Percentiles rank a stretch among this genome's conserved stretches.
Conservation (phyloP, 2,888 invertebrate species). For the Temnothorax rugatulus region DNA sequence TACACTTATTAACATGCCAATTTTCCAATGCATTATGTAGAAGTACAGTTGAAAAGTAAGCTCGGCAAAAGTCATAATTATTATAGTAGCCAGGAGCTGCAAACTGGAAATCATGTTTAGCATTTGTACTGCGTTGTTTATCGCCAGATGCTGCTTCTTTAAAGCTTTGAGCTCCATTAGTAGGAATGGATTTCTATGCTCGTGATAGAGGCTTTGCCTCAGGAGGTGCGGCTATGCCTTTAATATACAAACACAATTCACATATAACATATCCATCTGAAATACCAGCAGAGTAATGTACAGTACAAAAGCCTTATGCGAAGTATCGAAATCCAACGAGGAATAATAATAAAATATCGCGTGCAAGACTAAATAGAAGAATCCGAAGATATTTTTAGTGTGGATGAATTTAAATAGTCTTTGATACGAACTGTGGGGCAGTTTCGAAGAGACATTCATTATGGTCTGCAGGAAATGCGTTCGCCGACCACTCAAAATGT, state of each 20-base stretch:
- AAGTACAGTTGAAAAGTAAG: not conserved
- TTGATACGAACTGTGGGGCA: not conserved
- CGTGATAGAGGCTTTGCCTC: no score
- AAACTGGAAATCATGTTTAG: not conserved
- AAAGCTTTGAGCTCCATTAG: not conserved
- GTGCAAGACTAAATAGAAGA: not conserved
- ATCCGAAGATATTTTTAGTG: not conserved
- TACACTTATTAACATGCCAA: no score
- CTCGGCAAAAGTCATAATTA: not conserved
- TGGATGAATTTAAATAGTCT: not conserved
- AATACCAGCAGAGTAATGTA: not conserved
- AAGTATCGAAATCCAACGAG: no score
- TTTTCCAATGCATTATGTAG: no score
- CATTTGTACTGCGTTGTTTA: not conserved
- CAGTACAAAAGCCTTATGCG: not conserved
- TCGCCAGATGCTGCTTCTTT: not conserved
- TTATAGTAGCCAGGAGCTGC: not conserved
- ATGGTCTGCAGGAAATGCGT: not conserved
- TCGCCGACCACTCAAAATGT: not conserved
- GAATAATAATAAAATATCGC: no score
- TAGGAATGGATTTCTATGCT: not conserved
- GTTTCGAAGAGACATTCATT: not conserved
- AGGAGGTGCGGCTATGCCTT: not conserved
- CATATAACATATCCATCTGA: constrained; percentile 3
- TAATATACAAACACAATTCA: constrained; percentile 23